A percentile compares a stretch with the other conserved stretches of the same genome.
Evolutionary conservation across 2,888 invertebrate genomes (phyloP).

Genomic region (Pristionchus maxplancki): DNA sequence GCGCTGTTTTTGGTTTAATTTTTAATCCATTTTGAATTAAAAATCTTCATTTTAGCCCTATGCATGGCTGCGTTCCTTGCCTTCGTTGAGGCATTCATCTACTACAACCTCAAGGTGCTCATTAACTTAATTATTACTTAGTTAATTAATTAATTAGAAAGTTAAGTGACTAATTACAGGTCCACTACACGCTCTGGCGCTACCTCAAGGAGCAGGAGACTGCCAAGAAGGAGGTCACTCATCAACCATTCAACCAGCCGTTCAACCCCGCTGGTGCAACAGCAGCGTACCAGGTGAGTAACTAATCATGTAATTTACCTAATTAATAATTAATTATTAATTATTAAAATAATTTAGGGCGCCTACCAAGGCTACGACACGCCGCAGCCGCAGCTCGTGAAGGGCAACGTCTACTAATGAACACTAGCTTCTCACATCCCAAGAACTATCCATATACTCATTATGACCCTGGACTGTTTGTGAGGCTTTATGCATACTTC

Average conservation of each 20-base stretch:
- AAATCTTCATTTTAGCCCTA: background rate
- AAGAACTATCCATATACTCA: too few species aligned
- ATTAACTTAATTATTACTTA: too few species aligned
- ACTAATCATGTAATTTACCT: background rate
- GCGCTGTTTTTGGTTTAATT: too few species aligned
- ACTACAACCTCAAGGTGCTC: background rate
- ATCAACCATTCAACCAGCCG: background rate
- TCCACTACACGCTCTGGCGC: background rate
- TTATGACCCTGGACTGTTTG: too few species aligned
- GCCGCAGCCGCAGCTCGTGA: background rate
- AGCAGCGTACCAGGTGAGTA: background rate
- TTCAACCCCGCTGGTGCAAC: background rate
- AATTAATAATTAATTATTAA: background rate
- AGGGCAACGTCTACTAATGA: background rate
- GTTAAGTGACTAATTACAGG: background rate
- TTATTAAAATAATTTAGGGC: background rate
- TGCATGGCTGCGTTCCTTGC: background rate
- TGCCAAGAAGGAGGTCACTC: background rate
- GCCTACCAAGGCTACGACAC: conserved; percentile 27
- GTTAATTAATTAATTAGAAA: background rate
- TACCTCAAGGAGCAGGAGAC: background rate
- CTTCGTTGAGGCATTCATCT: background rate
- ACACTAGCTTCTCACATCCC: too few species aligned
- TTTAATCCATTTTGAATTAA: too few species aligned
- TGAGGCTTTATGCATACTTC: too few species aligned